Percentiles rank a stretch among this genome's conserved stretches.
Conservation (phyloP, 2,113 vertebrate genomes). For the Megaceryle maxima region DNA sequence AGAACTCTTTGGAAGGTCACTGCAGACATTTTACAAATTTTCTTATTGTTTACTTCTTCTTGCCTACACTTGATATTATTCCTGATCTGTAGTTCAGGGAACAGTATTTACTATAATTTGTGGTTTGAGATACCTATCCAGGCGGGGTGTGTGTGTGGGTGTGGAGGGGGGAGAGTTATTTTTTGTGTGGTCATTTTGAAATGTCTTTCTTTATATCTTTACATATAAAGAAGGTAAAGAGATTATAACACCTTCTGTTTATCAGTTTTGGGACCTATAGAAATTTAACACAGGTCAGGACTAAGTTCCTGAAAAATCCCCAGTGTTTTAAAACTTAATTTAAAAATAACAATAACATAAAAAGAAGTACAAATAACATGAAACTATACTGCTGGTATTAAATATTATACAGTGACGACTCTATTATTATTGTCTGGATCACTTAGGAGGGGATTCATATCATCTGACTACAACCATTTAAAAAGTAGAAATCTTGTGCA, state of each 20-base stretch:
- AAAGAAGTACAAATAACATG: neutral
- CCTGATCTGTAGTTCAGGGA: neutral
- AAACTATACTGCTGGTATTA: neutral
- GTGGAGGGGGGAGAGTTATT: neutral
- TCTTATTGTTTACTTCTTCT: neutral
- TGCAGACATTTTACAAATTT: neutral
- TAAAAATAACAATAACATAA: neutral
- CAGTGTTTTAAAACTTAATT: neutral
- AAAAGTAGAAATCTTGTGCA: neutral
- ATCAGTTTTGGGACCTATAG: neutral
- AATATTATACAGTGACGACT: neutral
- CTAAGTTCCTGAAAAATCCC: neutral
- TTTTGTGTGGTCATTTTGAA: neutral
- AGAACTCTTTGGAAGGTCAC: neutral
- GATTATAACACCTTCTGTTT: neutral
- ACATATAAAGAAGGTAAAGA: neutral
- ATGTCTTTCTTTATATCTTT: neutral
- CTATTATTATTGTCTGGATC: neutral
- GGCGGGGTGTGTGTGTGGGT: too few species aligned
- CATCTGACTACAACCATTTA: neutral
- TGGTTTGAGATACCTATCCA: neutral
- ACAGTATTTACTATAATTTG: neutral
- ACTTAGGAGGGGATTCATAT: neutral
- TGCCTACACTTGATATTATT: neutral
- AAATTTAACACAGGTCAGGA: neutral